Evolutionary conservation across 1,140 invertebrate genomes (phyloP), one percentile per base, ranked within the genome.

Genomic region (Semibalanus balanoides): DNA sequence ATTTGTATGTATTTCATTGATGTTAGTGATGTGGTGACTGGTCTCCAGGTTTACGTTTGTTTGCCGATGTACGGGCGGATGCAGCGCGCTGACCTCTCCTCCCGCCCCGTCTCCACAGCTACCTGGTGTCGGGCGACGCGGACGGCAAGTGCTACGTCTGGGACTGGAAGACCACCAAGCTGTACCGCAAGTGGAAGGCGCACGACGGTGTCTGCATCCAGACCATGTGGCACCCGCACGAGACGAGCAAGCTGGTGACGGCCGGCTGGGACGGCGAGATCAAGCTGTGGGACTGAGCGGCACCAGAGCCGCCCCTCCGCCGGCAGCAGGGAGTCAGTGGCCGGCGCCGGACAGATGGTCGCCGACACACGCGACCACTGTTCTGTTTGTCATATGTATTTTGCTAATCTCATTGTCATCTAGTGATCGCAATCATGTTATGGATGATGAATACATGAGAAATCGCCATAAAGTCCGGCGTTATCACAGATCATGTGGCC

Each of bases 121-220:
- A 99, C 83, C 86, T 99, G 35, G 91, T 98, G 31, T 99, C 95
- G 0, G 98, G 98, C n/a, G 98, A 99, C 86, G 97, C 96, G 7
- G 97, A 99, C 86, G 98, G 98, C 0, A 99, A 98, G 85, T 91
- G 96, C 79, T 99, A 96, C 83, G 90, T 99, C 51, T 99, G 98
- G 97, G 97, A 99, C 83, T 99, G 97, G 97, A 98, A 99, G 84
- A 97, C 95, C 0, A 98, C 96, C 64, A 96, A 97, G 86, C 87
- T 99, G 73, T 97, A 96, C 83, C 96, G 93, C 82, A 98, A 97
- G 82, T 99, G 96, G 93, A 98, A 99, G 84, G 98, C 97, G 0
- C 98, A 99, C 83, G 96, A 99, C 79, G 93, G 93, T 79, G 96
- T 98, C 0, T 99, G 97, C 83, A 98, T 98, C 74, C 88, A 89